Evolutionary conservation across 2,888 invertebrate species (phyloP).

Genomic region (Hypomecis atomaria): DNA sequence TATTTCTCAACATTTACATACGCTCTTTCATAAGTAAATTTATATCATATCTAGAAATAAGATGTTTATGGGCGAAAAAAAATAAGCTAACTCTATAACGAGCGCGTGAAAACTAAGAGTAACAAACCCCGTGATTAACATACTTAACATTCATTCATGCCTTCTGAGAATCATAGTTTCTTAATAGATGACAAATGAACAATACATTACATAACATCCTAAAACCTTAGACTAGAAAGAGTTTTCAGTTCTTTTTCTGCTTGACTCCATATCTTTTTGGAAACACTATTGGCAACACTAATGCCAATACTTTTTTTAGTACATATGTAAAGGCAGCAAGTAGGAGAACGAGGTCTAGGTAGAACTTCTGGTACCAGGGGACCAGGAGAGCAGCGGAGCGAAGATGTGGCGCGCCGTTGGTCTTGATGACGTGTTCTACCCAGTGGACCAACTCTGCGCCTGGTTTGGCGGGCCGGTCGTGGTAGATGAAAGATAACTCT

Average conservation of each 20-base stretch:
- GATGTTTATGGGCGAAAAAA: no score
- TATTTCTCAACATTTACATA: no score
- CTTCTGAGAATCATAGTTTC: no score
- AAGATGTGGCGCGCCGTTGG: conserved; percentile 56
- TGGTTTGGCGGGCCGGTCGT: conserved; percentile 54
- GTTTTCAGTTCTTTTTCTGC: conserved; percentile 25
- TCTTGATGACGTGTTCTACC: conserved; percentile 57
- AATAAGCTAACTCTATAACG: no score
- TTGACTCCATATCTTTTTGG: conserved; percentile 17
- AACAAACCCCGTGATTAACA: no score
- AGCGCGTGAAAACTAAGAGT: no score
- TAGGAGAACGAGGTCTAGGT: conserved; percentile 48
- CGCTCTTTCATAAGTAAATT: no score
- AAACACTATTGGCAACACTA: conserved; percentile 24
- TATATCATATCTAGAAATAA: no score
- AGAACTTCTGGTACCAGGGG: conserved; percentile 59
- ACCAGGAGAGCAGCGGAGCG: conserved; percentile 55
- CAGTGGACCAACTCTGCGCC: conserved; percentile 56
- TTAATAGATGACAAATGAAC: neutral
- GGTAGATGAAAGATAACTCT: conserved; percentile 54
- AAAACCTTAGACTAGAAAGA: neutral
- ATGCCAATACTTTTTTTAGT: conserved; percentile 13
- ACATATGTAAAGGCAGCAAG: conserved; percentile 21
- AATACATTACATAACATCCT: neutral
- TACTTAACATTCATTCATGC: no score